A percentile compares a stretch with the other conserved stretches of the same genome.
phyloP scores from a whole-genome alignment of 2,888 invertebrate species.

The Ptychoptera albimana region DNA sequence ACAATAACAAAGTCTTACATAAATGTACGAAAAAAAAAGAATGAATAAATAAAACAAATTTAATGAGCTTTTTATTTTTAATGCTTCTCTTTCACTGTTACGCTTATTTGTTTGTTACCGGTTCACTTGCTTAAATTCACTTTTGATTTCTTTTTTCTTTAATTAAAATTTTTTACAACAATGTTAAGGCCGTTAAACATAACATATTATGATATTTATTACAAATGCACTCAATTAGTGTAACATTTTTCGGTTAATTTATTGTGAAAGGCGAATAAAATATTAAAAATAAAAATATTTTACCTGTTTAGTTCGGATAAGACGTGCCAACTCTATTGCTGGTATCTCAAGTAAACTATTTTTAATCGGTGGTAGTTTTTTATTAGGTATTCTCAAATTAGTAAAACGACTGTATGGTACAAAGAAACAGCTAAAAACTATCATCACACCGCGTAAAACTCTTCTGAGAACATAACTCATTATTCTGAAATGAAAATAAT shows the following conservation, averaged over 20 bases:
- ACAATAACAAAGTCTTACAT: neutral
- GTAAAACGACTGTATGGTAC: constrained; percentile 33
- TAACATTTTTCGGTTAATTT: no score
- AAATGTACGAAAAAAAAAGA: neutral
- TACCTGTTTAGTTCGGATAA: constrained; percentile 57
- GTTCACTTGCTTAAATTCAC: neutral
- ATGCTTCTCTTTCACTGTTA: neutral
- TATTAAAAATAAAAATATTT: constrained; percentile 11
- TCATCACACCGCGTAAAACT: constrained; percentile 40
- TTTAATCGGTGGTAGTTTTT: constrained; percentile 46
- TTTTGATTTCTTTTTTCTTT: neutral
- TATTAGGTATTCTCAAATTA: constrained; percentile 37
- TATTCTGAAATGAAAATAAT: constrained; percentile 36
- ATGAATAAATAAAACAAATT: neutral
- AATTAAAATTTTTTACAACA: neutral
- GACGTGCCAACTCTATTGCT: constrained; percentile 48
- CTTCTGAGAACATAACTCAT: constrained; percentile 42
- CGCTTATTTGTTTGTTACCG: neutral
- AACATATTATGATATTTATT: no score
- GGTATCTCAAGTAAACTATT: constrained; percentile 51
- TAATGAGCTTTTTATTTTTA: neutral
- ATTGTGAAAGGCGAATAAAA: no score
- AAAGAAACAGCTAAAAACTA: constrained; percentile 39
- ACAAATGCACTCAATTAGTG: no score
- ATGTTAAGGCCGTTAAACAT: no score